Conservation (phyloP, 2,888 invertebrate species). For the Andrena camellia region DNA sequence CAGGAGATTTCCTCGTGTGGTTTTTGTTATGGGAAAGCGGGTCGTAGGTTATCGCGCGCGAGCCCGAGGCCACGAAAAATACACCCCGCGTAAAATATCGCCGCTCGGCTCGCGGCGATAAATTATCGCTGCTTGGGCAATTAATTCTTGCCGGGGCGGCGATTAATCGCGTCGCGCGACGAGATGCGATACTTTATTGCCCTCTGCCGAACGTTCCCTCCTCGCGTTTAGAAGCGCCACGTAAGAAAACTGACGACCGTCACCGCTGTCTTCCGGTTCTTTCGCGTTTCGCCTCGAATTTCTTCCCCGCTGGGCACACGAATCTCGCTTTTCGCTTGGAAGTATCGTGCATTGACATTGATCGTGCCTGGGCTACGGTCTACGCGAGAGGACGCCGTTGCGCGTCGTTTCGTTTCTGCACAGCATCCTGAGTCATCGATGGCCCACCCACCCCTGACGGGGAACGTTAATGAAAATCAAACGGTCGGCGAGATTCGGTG, state of each 20-base stretch:
- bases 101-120: slow-evolving; percentile 56
- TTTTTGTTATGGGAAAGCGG: slow-evolving; percentile 45
- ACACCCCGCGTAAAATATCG: slow-evolving; percentile 65
- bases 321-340: not conserved
- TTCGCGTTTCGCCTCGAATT: not conserved
- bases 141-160: slow-evolving; percentile 66
- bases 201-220: slow-evolving; percentile 50
- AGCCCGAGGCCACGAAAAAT: slow-evolving; percentile 54
- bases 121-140: slow-evolving; percentile 65
- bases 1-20: slow-evolving; percentile 24
- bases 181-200: slow-evolving; percentile 67
- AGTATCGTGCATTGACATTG: not conserved
- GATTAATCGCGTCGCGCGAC: slow-evolving; percentile 70
- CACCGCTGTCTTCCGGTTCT: slow-evolving; percentile 21
- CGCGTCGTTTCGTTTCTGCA: not conserved
- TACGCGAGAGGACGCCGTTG: too few species aligned
- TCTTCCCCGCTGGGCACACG: not conserved
- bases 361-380: too few species aligned
- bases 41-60: slow-evolving; percentile 64
- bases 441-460: not conserved
- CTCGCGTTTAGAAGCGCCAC: slow-evolving; percentile 24
- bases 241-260: slow-evolving; percentile 18
- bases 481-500: slow-evolving; percentile 31
- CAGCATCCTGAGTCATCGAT: not conserved
- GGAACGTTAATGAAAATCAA: slow-evolving; percentile 48